Base-by-base conservation (phyloP, 1,140 invertebrate genomes). In the Parasteatoda tepidariorum region DNA sequence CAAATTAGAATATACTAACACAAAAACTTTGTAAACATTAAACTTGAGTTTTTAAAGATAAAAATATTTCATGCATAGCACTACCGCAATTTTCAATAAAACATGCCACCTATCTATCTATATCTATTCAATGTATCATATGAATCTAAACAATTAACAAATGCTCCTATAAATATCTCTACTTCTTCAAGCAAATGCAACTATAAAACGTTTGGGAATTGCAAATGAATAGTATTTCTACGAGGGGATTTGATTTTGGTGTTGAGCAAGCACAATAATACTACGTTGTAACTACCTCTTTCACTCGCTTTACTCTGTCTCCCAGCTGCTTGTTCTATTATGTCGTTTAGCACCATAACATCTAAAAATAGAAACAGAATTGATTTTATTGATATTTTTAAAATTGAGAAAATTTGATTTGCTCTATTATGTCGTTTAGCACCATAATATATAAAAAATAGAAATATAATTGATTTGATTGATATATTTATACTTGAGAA, bases 281-380 rank as follows among this genome's bases (percentile, higher is more conserved):
- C 18, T 74, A 64, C 34, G 13, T 64, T 33, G 22, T 83, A 83
- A 54, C 41, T 84, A 84, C 94, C 95, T 90, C 94, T 92, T 85
- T 97, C 95, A 87, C 94, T 95, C 57, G 93, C 92, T 88, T 93
- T 92, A 90, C 95, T 96, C 86, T 94, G 93, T 87, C 94, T 91
- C 85, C 94, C 95, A 84, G 94, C 95, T 34, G 96, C 97, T 91
- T 98, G 96, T 89, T 98, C 97, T 85, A 98, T 96, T 85, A 99
- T 97, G 89, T 98, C 96, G 89, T 97, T 98, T 85, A 99, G 90
- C 83, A 98, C 96, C 96, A 98, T 97, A 67, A 98, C 96, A 92
- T 99, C 97, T 98, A 90, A 24, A 92, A 92, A 85, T 85, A 82
- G 6, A 55, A 31, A 13, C n/a, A n/a, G n/a, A n/a, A n/a, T n/a